Percentiles rank a stretch among this genome's conserved stretches.
phyloP scores from a whole-genome alignment of 2,888 invertebrate species.

The Tetranychus piercei region DNA sequence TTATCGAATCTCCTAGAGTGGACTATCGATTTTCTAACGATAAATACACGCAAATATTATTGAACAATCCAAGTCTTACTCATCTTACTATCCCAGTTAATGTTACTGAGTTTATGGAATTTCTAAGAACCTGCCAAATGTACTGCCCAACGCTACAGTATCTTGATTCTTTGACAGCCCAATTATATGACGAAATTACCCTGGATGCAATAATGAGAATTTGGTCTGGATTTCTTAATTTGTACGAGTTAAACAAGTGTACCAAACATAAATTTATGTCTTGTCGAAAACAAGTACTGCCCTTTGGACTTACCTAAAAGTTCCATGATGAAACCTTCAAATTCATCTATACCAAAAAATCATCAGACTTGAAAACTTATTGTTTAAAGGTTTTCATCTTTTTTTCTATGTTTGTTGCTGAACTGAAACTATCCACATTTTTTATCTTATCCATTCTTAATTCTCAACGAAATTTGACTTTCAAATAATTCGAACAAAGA shows the following conservation, averaged over 20 bases:
- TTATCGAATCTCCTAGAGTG: background rate
- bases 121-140: background rate
- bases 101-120: background rate
- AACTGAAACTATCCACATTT: too few species aligned
- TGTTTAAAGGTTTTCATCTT: too few species aligned
- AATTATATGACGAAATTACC: background rate
- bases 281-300: background rate
- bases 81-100: background rate
- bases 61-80: background rate
- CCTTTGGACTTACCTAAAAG: background rate
- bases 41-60: background rate
- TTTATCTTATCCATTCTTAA: too few species aligned
- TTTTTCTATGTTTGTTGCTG: too few species aligned
- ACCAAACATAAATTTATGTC: background rate
- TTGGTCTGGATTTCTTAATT: background rate
- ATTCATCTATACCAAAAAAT: too few species aligned
- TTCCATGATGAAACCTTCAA: too few species aligned
- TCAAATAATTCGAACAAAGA: too few species aligned
- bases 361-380: too few species aligned
- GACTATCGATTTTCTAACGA: background rate
- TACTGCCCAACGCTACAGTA: background rate
- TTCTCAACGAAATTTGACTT: too few species aligned
- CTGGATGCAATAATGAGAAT: background rate
- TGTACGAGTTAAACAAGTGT: background rate
- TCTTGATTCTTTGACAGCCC: background rate